A percentile compares a stretch with the other conserved stretches of the same genome.
Evolutionary conservation across 1,140 invertebrate species (phyloP).

Genomic region (Saxidomus purpurata): DNA sequence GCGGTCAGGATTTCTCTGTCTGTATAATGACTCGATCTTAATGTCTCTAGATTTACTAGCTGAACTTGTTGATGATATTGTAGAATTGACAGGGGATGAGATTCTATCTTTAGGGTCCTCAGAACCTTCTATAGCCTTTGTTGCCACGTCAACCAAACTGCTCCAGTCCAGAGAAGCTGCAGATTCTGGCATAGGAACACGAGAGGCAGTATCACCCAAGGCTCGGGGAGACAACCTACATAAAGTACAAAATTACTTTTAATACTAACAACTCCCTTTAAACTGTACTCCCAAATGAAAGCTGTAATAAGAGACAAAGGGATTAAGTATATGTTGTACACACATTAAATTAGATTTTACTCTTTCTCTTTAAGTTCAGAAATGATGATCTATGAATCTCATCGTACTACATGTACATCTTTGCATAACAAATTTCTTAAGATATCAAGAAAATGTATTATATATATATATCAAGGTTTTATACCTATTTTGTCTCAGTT

Average conservation of each 20-base stretch:
- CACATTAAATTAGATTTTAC: too few relatives aligned
- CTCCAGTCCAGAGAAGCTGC: slow-evolving; percentile 91
- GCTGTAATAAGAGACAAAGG: too few relatives aligned
- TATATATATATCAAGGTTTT: too few relatives aligned
- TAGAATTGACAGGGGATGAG: slow-evolving; percentile 46
- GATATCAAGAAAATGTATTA: too few relatives aligned
- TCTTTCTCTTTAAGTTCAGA: too few relatives aligned
- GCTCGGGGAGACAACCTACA: slow-evolving; percentile 84
- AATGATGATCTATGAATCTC: too few relatives aligned
- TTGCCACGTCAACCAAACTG: slow-evolving; percentile 92
- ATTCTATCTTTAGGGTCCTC: slow-evolving; percentile 56
- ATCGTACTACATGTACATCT: too few relatives aligned
- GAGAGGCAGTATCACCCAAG: slow-evolving; percentile 65
- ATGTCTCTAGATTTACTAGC: slow-evolving; percentile 20
- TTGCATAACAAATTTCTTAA: too few relatives aligned
- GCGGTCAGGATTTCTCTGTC: slow-evolving; percentile 55
- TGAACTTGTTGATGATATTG: neutral
- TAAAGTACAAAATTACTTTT: neutral
- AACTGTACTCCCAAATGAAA: too few relatives aligned
- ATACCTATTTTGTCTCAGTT: slow-evolving; percentile 52
- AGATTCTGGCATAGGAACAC: slow-evolving; percentile 80
- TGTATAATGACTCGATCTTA: slow-evolving; percentile 54
- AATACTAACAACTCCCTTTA: too few relatives aligned
- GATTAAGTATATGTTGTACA: too few relatives aligned
- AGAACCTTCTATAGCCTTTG: slow-evolving; percentile 90